Evolutionary conservation across 2,113 vertebrate genomes (phyloP), one percentile per base, ranked within the genome.

Genomic region (Pelusios castaneus): DNA sequence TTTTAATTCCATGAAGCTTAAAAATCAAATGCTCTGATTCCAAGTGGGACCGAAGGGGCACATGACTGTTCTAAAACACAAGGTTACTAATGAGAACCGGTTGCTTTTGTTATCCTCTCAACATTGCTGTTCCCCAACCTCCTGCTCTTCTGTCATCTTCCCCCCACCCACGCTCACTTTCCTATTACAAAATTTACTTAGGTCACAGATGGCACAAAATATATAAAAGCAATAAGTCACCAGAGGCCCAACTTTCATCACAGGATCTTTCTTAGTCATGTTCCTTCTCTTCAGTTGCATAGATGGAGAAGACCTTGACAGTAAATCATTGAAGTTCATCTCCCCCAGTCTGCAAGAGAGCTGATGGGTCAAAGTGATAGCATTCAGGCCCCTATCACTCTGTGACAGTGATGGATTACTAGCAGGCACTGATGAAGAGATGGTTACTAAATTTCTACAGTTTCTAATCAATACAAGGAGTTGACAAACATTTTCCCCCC

Each of bases 281-380:
- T 67, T 54, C 31, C 55, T 38, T 78, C 13, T 89, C 76, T 81
- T 63, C 85, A 80, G 58, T 41, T 54, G 45, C 75, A 80, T n/a
- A 41, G 38, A 47, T 58, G 45, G 54, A 55, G 79, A 90, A 52
- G 82, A 84, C 91, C 55, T 63, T 92, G 91, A 89, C 81, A 88
- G 86, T 47, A 84, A 84, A 89, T 89, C 67, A 87, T 49, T 92
- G 90, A 21, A 21, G 21, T 73, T 89, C 81, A 80, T 88, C 81
- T 84, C 90, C 76, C 38, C 90, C 43, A 56, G 38, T 55, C 91
- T 77, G n/a, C 10, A 52, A 92, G 85, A 79, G 63, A 21, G 80
- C 55, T 27, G 75, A 88, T 83, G 84, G 85, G 73, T 92, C 80
- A 79, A 58, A 92, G 45, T 34, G 80, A 84, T 88, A 88, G 54